Percentiles rank a stretch among this genome's conserved stretches.
phyloP scores from a whole-genome alignment of 2,113 vertebrate genomes.

The Procavia capensis region DNA sequence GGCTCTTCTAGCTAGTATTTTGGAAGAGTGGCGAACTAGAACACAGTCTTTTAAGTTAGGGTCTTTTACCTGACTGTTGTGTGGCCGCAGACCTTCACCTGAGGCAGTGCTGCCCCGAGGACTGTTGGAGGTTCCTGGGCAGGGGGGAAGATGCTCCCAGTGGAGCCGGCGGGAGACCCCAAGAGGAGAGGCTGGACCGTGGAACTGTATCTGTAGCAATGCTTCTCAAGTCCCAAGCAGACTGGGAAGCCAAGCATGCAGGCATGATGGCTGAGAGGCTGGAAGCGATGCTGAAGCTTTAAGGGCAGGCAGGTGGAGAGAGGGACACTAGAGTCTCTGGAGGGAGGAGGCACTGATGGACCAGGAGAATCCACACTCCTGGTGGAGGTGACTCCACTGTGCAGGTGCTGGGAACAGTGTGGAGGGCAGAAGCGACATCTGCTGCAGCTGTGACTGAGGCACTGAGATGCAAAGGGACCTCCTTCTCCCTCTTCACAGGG shows the following conservation, averaged over 20 bases:
- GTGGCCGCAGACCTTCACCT: background rate
- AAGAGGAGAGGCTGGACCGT: slow-evolving; percentile 84
- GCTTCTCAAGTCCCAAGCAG: slow-evolving; percentile 84
- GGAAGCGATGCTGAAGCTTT: slow-evolving; percentile 10
- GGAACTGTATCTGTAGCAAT: background rate
- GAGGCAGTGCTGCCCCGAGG: slow-evolving; percentile 4
- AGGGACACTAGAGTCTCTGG: background rate
- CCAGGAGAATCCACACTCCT: slow-evolving; percentile 46
- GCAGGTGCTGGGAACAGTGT: slow-evolving; percentile 32
- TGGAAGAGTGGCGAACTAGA: no score
- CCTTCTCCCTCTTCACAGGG: slow-evolving; percentile 1
- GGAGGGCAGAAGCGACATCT: background rate
- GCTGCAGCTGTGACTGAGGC: background rate
- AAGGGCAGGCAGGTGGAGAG: background rate
- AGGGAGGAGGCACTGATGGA: slow-evolving; percentile 40
- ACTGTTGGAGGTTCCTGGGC: slow-evolving; percentile 18
- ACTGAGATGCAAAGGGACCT: background rate
- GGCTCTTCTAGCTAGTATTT: no score
- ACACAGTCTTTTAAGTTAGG: no score
- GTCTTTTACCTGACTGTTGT: no score
- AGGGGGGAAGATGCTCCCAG: slow-evolving; percentile 71
- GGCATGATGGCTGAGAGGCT: slow-evolving; percentile 65
- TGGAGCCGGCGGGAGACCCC: background rate
- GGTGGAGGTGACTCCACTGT: fast-evolving
- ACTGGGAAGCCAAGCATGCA: slow-evolving; percentile 69